Evolutionary conservation across 2,888 invertebrate species (phyloP).

Genomic region (Agrochola circellaris): DNA sequence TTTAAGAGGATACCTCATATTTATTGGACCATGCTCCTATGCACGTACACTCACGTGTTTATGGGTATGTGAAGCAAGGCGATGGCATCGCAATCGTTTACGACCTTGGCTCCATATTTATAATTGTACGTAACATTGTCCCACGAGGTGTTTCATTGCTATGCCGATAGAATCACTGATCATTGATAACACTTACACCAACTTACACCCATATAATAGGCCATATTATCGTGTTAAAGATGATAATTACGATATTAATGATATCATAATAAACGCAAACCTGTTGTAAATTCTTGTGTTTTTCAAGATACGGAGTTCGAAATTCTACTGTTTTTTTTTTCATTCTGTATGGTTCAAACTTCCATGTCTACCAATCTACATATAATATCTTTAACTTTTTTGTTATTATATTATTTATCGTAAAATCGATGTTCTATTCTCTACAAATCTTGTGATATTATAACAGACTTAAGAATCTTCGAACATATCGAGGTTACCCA

Average conservation of each 20-base stretch:
- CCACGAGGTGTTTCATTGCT: slow-evolving; percentile 77
- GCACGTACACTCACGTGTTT: slow-evolving; percentile 20
- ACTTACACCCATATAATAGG: slow-evolving; percentile 38
- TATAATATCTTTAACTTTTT: not conserved
- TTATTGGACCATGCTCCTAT: not conserved
- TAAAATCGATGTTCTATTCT: slow-evolving; percentile 4
- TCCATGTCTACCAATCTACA: not conserved
- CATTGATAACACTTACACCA: slow-evolving; percentile 62
- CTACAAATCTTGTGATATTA: slow-evolving; percentile 9
- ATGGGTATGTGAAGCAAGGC: slow-evolving; percentile 61
- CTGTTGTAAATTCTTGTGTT: not conserved
- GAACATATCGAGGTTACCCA: slow-evolving; percentile 36
- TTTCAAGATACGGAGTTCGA: not conserved
- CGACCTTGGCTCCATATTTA: slow-evolving; percentile 81
- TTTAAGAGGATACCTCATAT: not conserved
- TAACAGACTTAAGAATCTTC: slow-evolving; percentile 25
- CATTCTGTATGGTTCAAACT: not conserved
- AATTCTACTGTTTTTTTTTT: not conserved
- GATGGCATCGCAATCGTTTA: slow-evolving; percentile 69
- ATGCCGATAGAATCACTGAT: slow-evolving; percentile 71
- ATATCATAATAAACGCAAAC: not conserved
- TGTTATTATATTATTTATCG: not conserved
- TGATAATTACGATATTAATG: slow-evolving; percentile 1
- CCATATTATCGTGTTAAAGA: slow-evolving; percentile 2
- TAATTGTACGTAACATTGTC: slow-evolving; percentile 77